phyloP scores from a whole-genome alignment of 92 coral and sea anemone species.

The Montipora capitata region DNA sequence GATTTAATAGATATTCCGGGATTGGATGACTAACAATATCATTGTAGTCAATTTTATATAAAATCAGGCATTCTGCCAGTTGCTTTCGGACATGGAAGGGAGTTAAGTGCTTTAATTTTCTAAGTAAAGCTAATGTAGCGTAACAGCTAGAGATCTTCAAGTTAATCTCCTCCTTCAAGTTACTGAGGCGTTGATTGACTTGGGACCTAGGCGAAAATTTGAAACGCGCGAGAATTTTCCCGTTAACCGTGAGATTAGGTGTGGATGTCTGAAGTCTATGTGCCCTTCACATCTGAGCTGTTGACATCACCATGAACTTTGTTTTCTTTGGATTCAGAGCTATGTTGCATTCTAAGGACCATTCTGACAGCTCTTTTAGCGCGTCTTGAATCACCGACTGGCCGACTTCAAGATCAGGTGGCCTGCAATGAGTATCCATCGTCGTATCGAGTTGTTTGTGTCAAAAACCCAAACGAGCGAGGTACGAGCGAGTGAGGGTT shows the following conservation, averaged over 20 bases:
- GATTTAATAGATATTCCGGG: conserved; percentile 55
- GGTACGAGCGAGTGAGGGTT: too few species aligned
- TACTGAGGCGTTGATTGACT: conserved; percentile 20
- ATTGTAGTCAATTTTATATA: conserved; percentile 44
- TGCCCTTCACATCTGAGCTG: conserved; percentile 27
- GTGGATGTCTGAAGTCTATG: neutral
- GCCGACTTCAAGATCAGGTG: conserved; percentile 15
- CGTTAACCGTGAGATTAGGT: conserved; percentile 18
- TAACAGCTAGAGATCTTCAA: conserved; percentile 31
- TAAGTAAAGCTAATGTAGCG: conserved; percentile 32
- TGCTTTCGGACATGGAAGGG: conserved; percentile 53
- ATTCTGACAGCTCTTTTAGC: conserved; percentile 12
- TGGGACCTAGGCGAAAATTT: conserved; percentile 42
- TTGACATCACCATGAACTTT: conserved; percentile 31
- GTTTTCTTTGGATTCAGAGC: conserved; percentile 45
- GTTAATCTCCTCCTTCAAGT: neutral
- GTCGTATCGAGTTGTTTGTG: neutral
- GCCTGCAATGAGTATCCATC: conserved; percentile 15
- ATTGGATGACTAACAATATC: conserved; percentile 44
- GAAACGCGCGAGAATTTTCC: conserved; percentile 1
- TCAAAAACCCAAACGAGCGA: too few species aligned
- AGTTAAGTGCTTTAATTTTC: conserved; percentile 50
- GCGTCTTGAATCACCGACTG: conserved; percentile 12
- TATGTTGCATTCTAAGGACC: conserved; percentile 29
- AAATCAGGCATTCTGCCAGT: conserved; percentile 45